Percentiles rank a stretch among this genome's conserved stretches.
These are phyloP conservation scores for Excalfactoria chinensis DNA, from an alignment of 2,113 vertebrate species.

Conservation along the genomic window DNA sequence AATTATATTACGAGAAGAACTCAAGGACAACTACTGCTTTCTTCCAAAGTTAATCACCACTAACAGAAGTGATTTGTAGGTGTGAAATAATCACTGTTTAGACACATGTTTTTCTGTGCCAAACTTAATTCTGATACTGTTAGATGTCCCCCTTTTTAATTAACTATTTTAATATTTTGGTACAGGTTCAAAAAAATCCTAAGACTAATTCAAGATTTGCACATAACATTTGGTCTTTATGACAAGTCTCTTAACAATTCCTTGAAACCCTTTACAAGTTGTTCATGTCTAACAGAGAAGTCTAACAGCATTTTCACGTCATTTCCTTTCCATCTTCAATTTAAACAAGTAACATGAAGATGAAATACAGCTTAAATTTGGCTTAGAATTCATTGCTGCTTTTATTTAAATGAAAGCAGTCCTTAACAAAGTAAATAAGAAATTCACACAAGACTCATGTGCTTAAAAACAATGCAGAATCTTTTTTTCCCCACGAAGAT, in stretches of 20 bases:
- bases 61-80: background rate
- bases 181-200: background rate
- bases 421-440: background rate
- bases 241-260: background rate
- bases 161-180: background rate
- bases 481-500: background rate
- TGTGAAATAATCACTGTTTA: background rate
- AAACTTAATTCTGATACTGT: background rate
- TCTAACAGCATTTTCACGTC: background rate
- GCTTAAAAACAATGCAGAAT: background rate
- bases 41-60: background rate
- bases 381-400: background rate
- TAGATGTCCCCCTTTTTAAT: background rate
- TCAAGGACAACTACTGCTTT: background rate
- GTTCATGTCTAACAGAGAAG: background rate
- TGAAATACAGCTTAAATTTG: background rate
- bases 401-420: background rate
- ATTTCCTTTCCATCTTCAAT: background rate
- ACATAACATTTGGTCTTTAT: background rate
- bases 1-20: background rate
- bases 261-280: background rate
- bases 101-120: background rate
- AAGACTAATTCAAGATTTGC: background rate
- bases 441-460: rapidly evolving
- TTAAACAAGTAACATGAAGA: background rate